Conservation (phyloP, 2,888 invertebrate species). For the Chaetoderma sp. region DNA sequence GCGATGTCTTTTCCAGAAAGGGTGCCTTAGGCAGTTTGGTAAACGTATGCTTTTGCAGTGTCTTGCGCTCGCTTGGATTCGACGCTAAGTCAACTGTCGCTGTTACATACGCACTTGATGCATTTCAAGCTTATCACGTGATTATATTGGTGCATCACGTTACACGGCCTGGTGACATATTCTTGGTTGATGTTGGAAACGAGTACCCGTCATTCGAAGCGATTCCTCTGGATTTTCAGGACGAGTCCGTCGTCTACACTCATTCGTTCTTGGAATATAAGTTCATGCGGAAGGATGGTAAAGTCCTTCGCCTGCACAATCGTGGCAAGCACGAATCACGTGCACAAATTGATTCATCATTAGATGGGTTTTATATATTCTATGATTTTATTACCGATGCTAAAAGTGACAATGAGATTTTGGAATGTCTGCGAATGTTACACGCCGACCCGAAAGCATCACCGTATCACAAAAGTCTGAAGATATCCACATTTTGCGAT, state of each 20-base stretch:
- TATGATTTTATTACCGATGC: not conserved
- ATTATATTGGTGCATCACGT: not conserved
- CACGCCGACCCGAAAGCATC: not conserved
- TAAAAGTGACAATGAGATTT: not conserved
- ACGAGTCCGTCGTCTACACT: not conserved
- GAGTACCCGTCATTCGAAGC: constrained; percentile 4
- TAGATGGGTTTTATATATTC: constrained; percentile 10
- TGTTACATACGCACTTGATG: constrained; percentile 2
- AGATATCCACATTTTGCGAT: not conserved
- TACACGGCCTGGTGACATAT: not conserved
- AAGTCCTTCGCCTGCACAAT: not conserved
- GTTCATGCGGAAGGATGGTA: not conserved
- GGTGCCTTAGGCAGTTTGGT: not conserved
- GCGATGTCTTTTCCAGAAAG: not conserved
- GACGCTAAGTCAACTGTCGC: not conserved
- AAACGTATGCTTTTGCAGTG: not conserved
- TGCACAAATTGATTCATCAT: constrained; percentile 4
- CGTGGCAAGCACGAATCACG: constrained; percentile 1
- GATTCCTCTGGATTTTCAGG: not conserved
- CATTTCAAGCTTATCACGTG: not conserved
- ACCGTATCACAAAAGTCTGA: not conserved
- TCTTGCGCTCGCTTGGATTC: not conserved
- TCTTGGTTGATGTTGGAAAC: constrained; percentile 2
- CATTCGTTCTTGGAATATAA: constrained; percentile 8
- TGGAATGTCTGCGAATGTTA: not conserved